Percentiles rank a stretch among this genome's conserved stretches.
Evolutionary conservation across 1,140 invertebrate genomes (phyloP).

Genomic region (Dinoponera quadriceps): DNA sequence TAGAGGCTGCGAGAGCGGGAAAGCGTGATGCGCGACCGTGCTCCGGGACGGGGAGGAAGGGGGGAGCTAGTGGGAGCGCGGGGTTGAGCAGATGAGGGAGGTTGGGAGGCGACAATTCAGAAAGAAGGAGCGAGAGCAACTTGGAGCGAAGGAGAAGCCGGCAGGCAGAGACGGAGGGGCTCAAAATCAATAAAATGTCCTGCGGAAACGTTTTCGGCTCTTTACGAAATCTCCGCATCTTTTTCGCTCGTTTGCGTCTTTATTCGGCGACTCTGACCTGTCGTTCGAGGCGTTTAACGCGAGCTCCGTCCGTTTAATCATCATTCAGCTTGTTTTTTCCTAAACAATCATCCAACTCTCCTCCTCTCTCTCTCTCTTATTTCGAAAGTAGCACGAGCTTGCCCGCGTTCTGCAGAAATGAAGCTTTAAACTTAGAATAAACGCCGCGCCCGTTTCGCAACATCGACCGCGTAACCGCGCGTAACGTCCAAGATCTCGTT

Average conservation of each 20-base stretch:
- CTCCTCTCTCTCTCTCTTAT: background rate
- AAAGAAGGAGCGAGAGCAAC: conserved; percentile 68
- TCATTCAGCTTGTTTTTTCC: background rate
- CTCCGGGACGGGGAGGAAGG: background rate
- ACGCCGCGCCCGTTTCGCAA: background rate
- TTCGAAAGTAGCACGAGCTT: conserved; percentile 23
- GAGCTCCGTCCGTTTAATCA: background rate
- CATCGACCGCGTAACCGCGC: background rate
- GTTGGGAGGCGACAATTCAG: conserved; percentile 64
- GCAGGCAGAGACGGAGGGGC: conserved; percentile 70
- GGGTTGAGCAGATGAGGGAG: conserved; percentile 41
- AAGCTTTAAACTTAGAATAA: background rate
- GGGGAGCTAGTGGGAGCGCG: conserved; percentile 23
- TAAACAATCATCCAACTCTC: conserved; percentile 1
- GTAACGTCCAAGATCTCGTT: background rate
- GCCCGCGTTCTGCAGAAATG: background rate
- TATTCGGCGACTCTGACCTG: conserved; percentile 25
- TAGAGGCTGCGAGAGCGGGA: conserved; percentile 32
- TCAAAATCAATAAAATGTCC: conserved; percentile 84
- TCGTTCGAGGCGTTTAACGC: background rate
- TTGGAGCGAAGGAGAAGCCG: conserved; percentile 67
- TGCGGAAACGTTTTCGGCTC: conserved; percentile 79
- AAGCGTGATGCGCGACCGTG: conserved; percentile 14
- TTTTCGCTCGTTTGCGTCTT: conserved; percentile 34
- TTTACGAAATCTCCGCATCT: conserved; percentile 70